These are phyloP conservation scores for Drosophila setifemur DNA, from an alignment of 1,140 invertebrate genomes.

Conservation along the genomic window DNA sequence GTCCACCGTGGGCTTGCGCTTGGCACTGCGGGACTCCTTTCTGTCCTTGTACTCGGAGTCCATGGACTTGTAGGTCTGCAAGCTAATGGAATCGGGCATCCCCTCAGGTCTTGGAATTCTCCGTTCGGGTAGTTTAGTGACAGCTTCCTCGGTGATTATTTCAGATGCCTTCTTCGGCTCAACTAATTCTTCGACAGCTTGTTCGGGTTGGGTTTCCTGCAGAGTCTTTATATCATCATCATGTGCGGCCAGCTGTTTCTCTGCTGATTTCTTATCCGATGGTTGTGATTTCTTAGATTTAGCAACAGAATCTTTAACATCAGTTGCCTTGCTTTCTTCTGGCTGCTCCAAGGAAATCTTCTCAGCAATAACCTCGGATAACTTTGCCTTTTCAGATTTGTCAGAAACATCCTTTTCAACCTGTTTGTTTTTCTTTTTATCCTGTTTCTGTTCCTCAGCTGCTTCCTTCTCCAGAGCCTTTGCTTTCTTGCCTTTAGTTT, in stretches of 20 bases:
- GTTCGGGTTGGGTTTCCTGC: too few relatives aligned
- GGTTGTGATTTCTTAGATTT: constrained; percentile 35
- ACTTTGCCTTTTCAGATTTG: neutral
- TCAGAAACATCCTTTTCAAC: neutral
- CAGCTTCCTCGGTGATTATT: neutral
- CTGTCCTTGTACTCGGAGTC: constrained; percentile 66
- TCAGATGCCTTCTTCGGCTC: neutral
- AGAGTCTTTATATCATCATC: neutral
- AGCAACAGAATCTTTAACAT: neutral
- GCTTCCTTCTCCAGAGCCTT: neutral
- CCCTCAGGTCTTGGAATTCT: neutral
- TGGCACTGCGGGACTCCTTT: constrained; percentile 79
- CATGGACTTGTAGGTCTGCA: constrained; percentile 44
- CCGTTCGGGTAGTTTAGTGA: neutral
- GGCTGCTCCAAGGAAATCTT: neutral
- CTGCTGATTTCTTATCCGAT: constrained; percentile 15
- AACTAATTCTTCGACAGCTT: neutral
- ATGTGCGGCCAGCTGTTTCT: neutral
- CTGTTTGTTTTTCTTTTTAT: neutral
- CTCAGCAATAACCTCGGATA: neutral
- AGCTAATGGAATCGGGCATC: constrained; percentile 13
- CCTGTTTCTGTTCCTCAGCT: neutral
- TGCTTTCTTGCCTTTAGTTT: neutral
- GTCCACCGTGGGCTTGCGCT: constrained; percentile 90
- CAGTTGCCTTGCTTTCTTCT: neutral